These are phyloP conservation scores for Hydrolagus affinis DNA, from an alignment of 2,113 vertebrate species.

Conservation along the genomic window DNA sequence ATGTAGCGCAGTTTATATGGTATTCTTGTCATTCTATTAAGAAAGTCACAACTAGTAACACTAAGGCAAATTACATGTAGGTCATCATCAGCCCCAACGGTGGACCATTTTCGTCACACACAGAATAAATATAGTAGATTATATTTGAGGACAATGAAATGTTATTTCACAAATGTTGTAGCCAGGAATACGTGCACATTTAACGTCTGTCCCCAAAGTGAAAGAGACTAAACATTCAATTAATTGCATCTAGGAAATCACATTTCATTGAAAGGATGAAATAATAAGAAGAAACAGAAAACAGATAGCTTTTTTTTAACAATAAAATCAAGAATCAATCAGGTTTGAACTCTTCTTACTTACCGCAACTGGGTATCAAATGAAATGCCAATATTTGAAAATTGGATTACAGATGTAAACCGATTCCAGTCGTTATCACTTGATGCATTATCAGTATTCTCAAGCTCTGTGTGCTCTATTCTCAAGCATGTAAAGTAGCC, in stretches of 20 bases:
- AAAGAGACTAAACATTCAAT: too few species aligned
- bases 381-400: too few species aligned
- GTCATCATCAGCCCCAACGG: not conserved
- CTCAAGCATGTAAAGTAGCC: too few species aligned
- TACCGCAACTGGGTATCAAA: not conserved
- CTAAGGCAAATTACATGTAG: not conserved
- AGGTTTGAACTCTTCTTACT: not conserved
- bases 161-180: not conserved
- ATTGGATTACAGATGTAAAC: too few species aligned
- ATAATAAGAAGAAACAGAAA: not conserved
- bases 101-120: not conserved
- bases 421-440: too few species aligned
- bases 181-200: not conserved
- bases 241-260: too few species aligned
- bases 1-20: not conserved
- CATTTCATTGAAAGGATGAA: not conserved
- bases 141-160: not conserved
- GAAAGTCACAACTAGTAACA: not conserved
- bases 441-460: too few species aligned
- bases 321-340: not conserved
- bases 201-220: not conserved
- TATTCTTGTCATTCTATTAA: not conserved
- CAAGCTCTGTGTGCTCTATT: too few species aligned
- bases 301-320: not conserved
- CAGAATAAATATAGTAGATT: conserved; percentile 3